phyloP scores from a whole-genome alignment of 2,113 vertebrate species.

The Gopherus flavomarginatus region DNA sequence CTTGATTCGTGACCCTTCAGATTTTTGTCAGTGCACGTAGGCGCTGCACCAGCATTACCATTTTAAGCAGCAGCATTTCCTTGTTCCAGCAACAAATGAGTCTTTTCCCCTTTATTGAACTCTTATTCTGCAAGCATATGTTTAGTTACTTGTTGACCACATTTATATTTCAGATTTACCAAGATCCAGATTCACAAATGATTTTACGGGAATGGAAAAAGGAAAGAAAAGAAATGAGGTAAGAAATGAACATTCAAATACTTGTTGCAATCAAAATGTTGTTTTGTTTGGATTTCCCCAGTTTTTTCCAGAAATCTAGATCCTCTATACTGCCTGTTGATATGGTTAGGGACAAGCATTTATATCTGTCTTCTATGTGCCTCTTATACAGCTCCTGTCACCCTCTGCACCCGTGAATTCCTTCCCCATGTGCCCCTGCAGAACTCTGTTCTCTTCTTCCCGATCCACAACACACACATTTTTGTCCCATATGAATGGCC shows the following conservation, averaged over 20 bases:
- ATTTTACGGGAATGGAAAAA: constrained; percentile 93
- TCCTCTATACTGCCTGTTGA: not conserved
- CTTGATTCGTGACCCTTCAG: fast-evolving
- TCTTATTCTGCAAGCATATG: not conserved
- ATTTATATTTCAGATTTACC: constrained; percentile 84
- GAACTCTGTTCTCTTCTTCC: not conserved
- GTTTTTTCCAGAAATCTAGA: not conserved
- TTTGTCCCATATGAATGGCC: not conserved
- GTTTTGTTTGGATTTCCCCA: not conserved
- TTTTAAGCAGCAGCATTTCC: not conserved
- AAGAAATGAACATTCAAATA: not conserved
- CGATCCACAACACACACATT: not conserved
- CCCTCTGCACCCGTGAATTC: not conserved
- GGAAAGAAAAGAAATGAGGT: constrained; percentile 94
- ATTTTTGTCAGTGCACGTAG: not conserved
- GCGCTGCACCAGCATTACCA: not conserved
- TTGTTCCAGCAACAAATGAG: not conserved
- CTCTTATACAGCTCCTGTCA: not conserved
- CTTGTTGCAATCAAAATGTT: not conserved
- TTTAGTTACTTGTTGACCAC: not conserved
- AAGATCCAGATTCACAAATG: constrained; percentile 88
- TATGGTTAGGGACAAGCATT: not conserved
- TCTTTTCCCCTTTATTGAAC: not conserved
- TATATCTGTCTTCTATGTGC: not conserved
- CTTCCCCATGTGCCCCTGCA: not conserved